These are phyloP conservation scores for Slavum lentiscoides DNA, from an alignment of 2,888 invertebrate genomes.

Conservation along the genomic window DNA sequence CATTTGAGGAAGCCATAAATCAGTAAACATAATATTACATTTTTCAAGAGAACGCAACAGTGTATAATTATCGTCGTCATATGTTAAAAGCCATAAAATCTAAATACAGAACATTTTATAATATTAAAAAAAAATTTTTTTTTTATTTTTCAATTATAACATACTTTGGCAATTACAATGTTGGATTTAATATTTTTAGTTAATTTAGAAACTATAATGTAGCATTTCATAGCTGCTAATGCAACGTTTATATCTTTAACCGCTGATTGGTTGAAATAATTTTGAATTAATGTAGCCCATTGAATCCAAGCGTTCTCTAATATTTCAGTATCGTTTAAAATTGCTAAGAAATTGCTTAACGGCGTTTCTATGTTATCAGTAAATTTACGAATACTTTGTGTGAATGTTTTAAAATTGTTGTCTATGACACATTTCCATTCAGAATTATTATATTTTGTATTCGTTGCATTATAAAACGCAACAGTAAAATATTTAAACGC, in stretches of 20 bases:
- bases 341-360: background rate
- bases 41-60: conserved; percentile 9
- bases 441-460: background rate
- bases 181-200: background rate
- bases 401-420: background rate
- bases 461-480: background rate
- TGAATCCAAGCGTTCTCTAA: conserved; percentile 40
- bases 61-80: conserved; percentile 9
- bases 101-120: background rate
- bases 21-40: conserved; percentile 18
- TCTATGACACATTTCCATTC: conserved; percentile 27
- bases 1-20: conserved; percentile 41
- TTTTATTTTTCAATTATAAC: background rate
- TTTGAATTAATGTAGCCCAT: conserved; percentile 36
- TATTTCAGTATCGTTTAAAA: conserved; percentile 15
- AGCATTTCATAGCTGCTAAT: conserved; percentile 33
- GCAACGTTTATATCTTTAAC: conserved; percentile 6
- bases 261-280: background rate
- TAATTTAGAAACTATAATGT: conserved; percentile 34
- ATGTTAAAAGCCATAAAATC: conserved; percentile 44
- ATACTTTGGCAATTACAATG: conserved; percentile 11
- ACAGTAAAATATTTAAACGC: conserved; percentile 14
- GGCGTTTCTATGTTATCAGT: background rate
- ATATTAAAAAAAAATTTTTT: background rate
- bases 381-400: background rate